Evolutionary conservation across 2,113 vertebrate species (phyloP), one percentile per base, ranked within the genome.

Genomic region (Elaphurus davidianus): DNA sequence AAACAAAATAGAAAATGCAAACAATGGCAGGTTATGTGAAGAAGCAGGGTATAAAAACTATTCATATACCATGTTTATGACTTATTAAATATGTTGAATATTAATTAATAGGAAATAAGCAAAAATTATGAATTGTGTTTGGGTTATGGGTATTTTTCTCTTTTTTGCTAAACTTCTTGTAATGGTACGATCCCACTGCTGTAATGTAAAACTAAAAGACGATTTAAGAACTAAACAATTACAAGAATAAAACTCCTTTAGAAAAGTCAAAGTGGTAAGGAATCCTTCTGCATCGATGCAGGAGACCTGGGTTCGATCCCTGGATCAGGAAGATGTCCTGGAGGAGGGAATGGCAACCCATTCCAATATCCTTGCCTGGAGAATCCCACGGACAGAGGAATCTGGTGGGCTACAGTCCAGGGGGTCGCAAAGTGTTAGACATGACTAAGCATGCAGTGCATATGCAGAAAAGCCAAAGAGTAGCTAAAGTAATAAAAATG

Each of bases 381-480:
- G 71, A 76, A 76, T 27, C 71, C 71, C 71, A 76, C 27, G 71
- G 25, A 43, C 71, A 76, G 71, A 71, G n/a, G n/a, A 76, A 3
- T 4, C 40, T 7, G 40, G 40, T 15, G 23, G 36, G 71, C 71
- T 76, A 14, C 3, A 76, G 40, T 7, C 23, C 71, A 76, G 71
- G 71, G 71, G 23, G 71, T 43, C 2, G 36, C 67, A 25, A 15
- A 27, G 71, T 14, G 71, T 14, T 27, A 13, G 23, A 15, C 23
- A 76, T 0, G 0, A 43, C 12, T 43, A 43, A 76, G 40, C 23
- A 76, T 27, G 12, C 36, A 76, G 71, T 0, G 0, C 6, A 76
- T 3, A 7, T 43, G 40, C 71, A 36, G 76, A 82, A 83, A 87
- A 64, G 33, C 40, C 47, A 52, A 94, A 76, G 36, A 92, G 84